Evolutionary conservation across 2,113 vertebrate genomes (phyloP).

Genomic region (Pica pica): DNA sequence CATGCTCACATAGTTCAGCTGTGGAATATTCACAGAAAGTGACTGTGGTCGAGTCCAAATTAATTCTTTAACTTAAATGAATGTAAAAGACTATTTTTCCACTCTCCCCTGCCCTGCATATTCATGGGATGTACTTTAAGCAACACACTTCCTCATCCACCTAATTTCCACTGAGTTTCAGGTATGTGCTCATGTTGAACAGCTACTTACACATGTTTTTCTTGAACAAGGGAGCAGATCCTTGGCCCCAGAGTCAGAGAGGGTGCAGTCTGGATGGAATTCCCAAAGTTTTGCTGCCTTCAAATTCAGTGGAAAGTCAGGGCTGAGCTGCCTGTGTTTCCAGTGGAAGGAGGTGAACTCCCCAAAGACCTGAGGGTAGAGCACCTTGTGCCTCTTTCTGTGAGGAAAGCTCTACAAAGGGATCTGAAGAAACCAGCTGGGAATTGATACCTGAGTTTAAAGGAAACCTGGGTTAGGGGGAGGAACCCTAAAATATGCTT

Average conservation of each 20-base stretch:
- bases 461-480: neutral
- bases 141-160: neutral
- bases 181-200: neutral
- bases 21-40: slow-evolving; percentile 11
- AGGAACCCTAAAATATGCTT: neutral
- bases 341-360: neutral
- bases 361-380: neutral
- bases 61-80: neutral
- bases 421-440: neutral
- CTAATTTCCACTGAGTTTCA: slow-evolving; percentile 7
- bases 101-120: neutral
- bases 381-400: neutral
- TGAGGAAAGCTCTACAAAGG: neutral
- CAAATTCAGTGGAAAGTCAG: neutral
- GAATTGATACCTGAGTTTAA: neutral
- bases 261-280: neutral
- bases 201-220: slow-evolving; percentile 26
- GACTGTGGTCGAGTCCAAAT: neutral
- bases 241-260: neutral
- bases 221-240: neutral
- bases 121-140: neutral
- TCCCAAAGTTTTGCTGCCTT: neutral
- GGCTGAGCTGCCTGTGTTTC: neutral
- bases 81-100: neutral
- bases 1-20: neutral